These are phyloP conservation scores for Panurus biarmicus DNA, from an alignment of 2,113 vertebrate genomes.

Conservation along the genomic window DNA sequence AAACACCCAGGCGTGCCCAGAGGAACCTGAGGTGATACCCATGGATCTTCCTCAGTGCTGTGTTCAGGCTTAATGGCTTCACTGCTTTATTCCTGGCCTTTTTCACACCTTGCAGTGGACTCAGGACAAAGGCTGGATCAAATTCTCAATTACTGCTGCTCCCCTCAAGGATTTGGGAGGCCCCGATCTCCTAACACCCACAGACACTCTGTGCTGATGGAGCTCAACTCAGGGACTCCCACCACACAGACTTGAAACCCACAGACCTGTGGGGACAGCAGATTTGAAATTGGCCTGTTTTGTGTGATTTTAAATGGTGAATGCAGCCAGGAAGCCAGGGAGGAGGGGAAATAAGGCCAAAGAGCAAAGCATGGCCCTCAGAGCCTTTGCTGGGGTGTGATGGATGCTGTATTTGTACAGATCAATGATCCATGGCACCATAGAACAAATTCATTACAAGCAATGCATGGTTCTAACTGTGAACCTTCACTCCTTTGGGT, in stretches of 20 bases:
- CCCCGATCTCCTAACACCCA: neutral
- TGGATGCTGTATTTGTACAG: neutral
- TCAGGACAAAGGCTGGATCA: neutral
- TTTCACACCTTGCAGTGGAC: neutral
- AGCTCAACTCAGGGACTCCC: neutral
- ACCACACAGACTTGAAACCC: neutral
- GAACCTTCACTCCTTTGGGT: neutral
- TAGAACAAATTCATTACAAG: neutral
- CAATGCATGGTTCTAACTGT: neutral
- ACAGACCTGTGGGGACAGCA: neutral
- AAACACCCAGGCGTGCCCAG: accelerated
- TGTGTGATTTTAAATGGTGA: neutral
- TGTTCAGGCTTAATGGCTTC: neutral
- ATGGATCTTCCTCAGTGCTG: no score
- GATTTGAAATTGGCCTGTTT: neutral
- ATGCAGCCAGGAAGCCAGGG: neutral
- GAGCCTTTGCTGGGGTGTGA: neutral
- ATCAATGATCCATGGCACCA: neutral
- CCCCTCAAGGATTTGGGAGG: neutral
- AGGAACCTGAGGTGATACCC: neutral
- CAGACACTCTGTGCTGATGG: neutral
- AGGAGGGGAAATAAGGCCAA: neutral
- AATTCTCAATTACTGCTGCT: neutral
- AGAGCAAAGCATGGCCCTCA: neutral
- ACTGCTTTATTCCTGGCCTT: neutral